phyloP scores from a whole-genome alignment of 2,888 invertebrate species.

The Aspidiotus rigidus region DNA sequence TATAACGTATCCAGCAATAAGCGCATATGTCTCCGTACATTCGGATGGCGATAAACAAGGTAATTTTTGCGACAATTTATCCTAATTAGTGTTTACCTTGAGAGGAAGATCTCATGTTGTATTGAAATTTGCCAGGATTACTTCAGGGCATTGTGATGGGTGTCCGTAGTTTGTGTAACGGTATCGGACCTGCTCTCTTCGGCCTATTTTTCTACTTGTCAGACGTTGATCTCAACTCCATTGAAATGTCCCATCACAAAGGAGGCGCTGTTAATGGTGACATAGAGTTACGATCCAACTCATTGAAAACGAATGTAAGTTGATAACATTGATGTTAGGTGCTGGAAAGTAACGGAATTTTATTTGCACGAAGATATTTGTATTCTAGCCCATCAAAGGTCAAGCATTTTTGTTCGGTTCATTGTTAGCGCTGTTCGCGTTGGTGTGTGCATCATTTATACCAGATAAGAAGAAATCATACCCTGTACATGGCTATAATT shows the following conservation, averaged over 20 bases:
- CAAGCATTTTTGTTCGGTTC: constrained; percentile 98
- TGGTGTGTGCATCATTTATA: constrained; percentile 82
- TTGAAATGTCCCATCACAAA: constrained; percentile 51
- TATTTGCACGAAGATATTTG: constrained; percentile 18
- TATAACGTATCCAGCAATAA: constrained; percentile 97
- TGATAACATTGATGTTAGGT: too few species aligned
- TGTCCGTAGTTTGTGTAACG: constrained; percentile 94
- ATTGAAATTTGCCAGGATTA: constrained; percentile 48
- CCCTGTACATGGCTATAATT: constrained; percentile 35
- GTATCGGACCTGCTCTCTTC: constrained; percentile 95
- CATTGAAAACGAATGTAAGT: too few species aligned
- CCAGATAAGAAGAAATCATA: constrained; percentile 50
- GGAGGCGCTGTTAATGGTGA: too few species aligned
- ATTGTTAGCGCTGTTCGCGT: constrained; percentile 87
- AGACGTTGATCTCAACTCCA: constrained; percentile 81
- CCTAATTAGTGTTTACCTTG: background rate
- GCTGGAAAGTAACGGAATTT: too few species aligned
- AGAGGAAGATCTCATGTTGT: background rate
- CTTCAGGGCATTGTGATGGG: constrained; percentile 98
- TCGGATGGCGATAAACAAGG: constrained; percentile 97
- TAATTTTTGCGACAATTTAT: constrained; percentile 37
- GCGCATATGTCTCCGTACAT: constrained; percentile 95
- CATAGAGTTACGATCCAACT: too few species aligned
- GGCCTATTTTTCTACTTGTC: constrained; percentile 97
- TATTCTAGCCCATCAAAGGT: constrained; percentile 73